A percentile compares a stretch with the other conserved stretches of the same genome.
Conservation (phyloP, 2,888 invertebrate species). For the Corbicula japonica region DNA sequence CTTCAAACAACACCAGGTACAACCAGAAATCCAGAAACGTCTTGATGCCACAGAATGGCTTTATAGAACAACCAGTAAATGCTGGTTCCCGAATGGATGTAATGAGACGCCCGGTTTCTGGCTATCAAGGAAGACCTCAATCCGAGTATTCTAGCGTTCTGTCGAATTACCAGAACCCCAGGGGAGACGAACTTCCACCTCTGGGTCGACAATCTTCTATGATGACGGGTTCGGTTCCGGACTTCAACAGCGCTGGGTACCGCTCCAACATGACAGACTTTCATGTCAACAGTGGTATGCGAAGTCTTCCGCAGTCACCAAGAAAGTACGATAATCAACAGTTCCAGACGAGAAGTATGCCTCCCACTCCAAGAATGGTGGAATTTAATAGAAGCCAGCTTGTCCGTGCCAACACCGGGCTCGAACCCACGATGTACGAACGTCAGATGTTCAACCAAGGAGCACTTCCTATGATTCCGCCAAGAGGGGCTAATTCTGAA, state of each 20-base stretch:
- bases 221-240: constrained; percentile 57
- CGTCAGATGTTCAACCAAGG: constrained; percentile 47
- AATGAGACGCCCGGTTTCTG: constrained; percentile 7
- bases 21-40: constrained; percentile 35
- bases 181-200: constrained; percentile 48
- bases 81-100: background rate
- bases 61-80: constrained; percentile 21
- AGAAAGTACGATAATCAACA: constrained; percentile 35
- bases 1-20: constrained; percentile 46
- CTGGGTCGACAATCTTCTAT: constrained; percentile 34
- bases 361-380: constrained; percentile 48
- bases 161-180: constrained; percentile 27
- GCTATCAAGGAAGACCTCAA: background rate
- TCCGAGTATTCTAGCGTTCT: constrained; percentile 18
- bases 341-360: constrained; percentile 55
- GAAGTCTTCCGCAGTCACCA: constrained; percentile 47
- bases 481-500: constrained; percentile 47
- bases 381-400: constrained; percentile 37
- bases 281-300: constrained; percentile 6
- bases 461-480: constrained; percentile 53
- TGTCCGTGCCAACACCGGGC: constrained; percentile 4
- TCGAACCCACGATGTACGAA: constrained; percentile 44
- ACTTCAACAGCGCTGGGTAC: constrained; percentile 53
- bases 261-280: constrained; percentile 31
- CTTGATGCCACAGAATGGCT: constrained; percentile 45